phyloP scores from a whole-genome alignment of 2,113 vertebrate species.

The Castor canadensis region DNA sequence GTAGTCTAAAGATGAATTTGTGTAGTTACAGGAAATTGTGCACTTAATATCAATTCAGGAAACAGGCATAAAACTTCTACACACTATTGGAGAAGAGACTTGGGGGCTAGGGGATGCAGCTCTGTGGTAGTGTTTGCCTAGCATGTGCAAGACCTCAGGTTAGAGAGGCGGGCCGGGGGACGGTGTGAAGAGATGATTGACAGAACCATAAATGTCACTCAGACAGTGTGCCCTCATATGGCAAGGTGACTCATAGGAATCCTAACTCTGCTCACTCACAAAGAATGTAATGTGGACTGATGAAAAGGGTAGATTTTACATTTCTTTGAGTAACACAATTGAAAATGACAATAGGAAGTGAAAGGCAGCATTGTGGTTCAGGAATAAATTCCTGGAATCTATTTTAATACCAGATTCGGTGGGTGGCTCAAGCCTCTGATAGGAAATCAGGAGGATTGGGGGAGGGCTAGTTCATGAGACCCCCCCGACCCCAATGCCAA shows the following conservation, averaged over 20 bases:
- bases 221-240: background rate
- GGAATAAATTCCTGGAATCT: background rate
- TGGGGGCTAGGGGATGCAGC: no score
- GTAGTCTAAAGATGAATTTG: constrained; percentile 46
- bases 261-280: background rate
- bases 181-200: background rate
- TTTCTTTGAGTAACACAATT: background rate
- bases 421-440: no score
- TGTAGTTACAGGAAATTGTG: constrained; percentile 35
- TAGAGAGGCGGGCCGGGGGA: background rate
- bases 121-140: background rate
- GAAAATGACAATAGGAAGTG: background rate
- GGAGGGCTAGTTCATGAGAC: no score
- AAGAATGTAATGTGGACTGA: background rate
- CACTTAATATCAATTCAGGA: constrained; percentile 47
- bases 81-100: constrained; percentile 1
- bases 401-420: no score
- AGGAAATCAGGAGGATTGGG: no score
- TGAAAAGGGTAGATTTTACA: background rate
- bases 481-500: no score
- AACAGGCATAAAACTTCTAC: background rate
- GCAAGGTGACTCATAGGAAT: background rate
- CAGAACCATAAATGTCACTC: background rate
- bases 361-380: background rate
- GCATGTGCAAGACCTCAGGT: background rate